Percentiles rank a stretch among this genome's conserved stretches.
Conservation (phyloP, 2,888 invertebrate genomes). For the Hedychridium roseum region DNA sequence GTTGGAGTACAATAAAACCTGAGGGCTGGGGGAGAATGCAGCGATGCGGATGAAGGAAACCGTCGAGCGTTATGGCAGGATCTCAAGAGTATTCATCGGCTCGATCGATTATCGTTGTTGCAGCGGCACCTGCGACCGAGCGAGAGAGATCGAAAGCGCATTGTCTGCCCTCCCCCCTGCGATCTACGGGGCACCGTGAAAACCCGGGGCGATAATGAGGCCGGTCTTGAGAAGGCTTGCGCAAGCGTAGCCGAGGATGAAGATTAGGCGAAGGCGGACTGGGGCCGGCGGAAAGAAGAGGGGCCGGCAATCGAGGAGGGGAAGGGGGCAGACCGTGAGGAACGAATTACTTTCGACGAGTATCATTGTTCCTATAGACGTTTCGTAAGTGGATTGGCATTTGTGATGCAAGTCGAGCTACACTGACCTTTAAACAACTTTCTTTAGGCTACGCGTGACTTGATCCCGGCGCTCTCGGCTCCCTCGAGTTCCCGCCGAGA, state of each 20-base stretch:
- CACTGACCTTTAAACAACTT: slow-evolving; percentile 58
- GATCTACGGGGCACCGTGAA: slow-evolving; percentile 10
- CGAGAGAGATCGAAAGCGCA: background rate
- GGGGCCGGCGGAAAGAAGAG: background rate
- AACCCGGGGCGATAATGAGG: slow-evolving; percentile 6
- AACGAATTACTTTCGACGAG: slow-evolving; percentile 31
- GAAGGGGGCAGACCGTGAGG: slow-evolving; percentile 3
- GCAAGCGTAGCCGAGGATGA: slow-evolving; percentile 12
- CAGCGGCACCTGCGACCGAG: too few species aligned
- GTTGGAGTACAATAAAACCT: too few species aligned
- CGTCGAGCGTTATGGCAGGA: too few species aligned
- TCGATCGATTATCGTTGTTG: too few species aligned
- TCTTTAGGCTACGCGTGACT: slow-evolving; percentile 54
- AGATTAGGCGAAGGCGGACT: too few species aligned
- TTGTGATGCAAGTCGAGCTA: slow-evolving; percentile 53
- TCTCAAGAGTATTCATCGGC: too few species aligned
- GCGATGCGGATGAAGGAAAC: too few species aligned
- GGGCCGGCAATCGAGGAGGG: background rate
- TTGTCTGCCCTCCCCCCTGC: background rate
- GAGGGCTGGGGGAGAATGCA: too few species aligned
- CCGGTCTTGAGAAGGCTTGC: slow-evolving; percentile 12
- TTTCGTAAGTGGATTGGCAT: slow-evolving; percentile 60
- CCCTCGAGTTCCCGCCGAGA: slow-evolving; percentile 24
- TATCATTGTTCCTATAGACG: slow-evolving; percentile 50
- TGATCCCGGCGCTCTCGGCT: slow-evolving; percentile 41